Conservation (phyloP, 2,888 invertebrate genomes). For the Drosophila stalkeri region DNA sequence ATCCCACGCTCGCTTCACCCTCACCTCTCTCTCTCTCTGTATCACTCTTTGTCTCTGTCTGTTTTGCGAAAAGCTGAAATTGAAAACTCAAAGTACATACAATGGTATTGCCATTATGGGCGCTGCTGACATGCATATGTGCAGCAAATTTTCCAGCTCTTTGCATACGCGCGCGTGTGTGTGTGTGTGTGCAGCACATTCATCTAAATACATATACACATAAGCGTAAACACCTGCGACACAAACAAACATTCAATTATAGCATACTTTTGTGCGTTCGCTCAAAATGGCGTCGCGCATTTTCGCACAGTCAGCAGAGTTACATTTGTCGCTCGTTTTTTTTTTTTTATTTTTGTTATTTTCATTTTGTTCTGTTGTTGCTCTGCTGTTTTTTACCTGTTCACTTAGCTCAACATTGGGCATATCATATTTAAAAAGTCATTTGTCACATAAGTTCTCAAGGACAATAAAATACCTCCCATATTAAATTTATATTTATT, state of each 20-base stretch:
- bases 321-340: slow-evolving; percentile 29
- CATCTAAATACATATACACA: slow-evolving; percentile 6
- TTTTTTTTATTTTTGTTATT: background rate
- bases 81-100: slow-evolving; percentile 76
- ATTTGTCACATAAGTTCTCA: background rate
- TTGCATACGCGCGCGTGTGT: slow-evolving; percentile 22
- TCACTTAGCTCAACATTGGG: background rate
- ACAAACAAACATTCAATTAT: slow-evolving; percentile 77
- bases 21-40: background rate
- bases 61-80: slow-evolving; percentile 64
- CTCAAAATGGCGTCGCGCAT: slow-evolving; percentile 66
- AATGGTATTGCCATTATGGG: slow-evolving; percentile 69
- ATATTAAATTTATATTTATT: background rate
- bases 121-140: slow-evolving; percentile 50
- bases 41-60: slow-evolving; percentile 7
- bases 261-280: slow-evolving; percentile 74
- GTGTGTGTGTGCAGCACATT: slow-evolving; percentile 5
- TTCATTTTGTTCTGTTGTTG: slow-evolving; percentile 13
- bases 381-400: slow-evolving; percentile 7
- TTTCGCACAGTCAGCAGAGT: slow-evolving; percentile 68
- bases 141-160: slow-evolving; percentile 56
- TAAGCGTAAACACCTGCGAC: slow-evolving; percentile 43
- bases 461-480: background rate
- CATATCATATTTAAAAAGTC: background rate
- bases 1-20: slow-evolving; percentile 18